A percentile compares a stretch with the other conserved stretches of the same genome.
Evolutionary conservation across 2,113 vertebrate species (phyloP).

Genomic region (Odontesthes bonariensis): DNA sequence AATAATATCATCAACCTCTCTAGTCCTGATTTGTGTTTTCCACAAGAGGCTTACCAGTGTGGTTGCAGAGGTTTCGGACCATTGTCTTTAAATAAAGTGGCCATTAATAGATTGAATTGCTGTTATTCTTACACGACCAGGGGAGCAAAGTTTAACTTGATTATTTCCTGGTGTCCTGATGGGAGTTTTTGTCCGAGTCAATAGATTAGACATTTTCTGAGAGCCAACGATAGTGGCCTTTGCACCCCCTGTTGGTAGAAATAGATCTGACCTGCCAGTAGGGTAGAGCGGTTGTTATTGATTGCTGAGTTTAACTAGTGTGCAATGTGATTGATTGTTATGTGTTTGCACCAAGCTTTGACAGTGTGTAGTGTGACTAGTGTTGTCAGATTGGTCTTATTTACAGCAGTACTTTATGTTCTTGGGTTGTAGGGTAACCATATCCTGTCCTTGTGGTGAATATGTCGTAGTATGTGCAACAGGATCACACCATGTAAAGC

Average conservation of each 20-base stretch:
- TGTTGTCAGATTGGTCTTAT: background rate
- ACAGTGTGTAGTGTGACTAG: background rate
- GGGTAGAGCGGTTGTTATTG: background rate
- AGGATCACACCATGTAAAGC: background rate
- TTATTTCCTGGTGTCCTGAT: background rate
- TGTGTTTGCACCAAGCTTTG: conserved; percentile 5
- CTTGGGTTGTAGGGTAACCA: background rate
- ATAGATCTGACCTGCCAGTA: background rate
- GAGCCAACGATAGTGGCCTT: background rate
- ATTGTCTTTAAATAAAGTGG: too few relatives aligned
- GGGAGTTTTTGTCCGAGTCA: background rate
- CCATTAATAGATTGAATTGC: too few relatives aligned
- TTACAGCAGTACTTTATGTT: background rate
- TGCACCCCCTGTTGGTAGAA: conserved; percentile 1
- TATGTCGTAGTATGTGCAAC: background rate
- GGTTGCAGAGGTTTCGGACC: too few relatives aligned
- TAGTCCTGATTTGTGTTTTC: background rate
- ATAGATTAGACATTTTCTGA: background rate
- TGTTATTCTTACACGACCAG: background rate
- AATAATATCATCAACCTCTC: background rate
- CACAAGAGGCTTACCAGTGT: too few relatives aligned
- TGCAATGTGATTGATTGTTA: background rate
- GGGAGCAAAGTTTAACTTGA: background rate
- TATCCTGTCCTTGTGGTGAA: background rate
- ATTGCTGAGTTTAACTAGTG: conserved; percentile 10